These are phyloP conservation scores for Lerista edwardsae DNA, from an alignment of 2,797 vertebrate species.

Conservation along the genomic window DNA sequence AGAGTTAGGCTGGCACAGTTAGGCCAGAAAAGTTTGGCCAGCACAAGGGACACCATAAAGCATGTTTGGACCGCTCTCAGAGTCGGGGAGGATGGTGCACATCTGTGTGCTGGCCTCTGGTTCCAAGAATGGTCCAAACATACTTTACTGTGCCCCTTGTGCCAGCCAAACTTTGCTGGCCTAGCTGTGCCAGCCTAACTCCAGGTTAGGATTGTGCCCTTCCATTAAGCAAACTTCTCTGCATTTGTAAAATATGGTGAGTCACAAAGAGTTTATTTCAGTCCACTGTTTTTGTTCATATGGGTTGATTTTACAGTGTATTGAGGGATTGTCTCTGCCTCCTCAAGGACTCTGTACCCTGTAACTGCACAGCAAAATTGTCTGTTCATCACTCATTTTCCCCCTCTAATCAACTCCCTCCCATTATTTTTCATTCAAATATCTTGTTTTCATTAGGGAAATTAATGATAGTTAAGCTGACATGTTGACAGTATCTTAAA, in stretches of 20 bases:
- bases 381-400: neutral
- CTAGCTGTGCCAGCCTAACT: too few relatives aligned
- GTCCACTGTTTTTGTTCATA: neutral
- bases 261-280: neutral
- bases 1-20: too few relatives aligned
- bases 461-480: neutral
- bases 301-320: neutral
- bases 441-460: neutral
- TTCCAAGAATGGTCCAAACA: too few relatives aligned
- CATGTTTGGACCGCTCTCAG: too few relatives aligned
- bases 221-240: neutral
- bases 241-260: neutral
- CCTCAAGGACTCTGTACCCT: neutral
- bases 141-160: too few relatives aligned
- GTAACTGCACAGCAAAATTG: neutral
- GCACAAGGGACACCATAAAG: too few relatives aligned
- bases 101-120: too few relatives aligned
- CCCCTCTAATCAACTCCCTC: neutral
- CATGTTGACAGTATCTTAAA: neutral
- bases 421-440: neutral
- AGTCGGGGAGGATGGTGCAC: too few relatives aligned
- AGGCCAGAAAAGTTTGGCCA: too few relatives aligned
- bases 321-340: neutral
- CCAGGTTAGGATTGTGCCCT: too few relatives aligned
- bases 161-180: too few relatives aligned